Conservation (phyloP, 2,113 vertebrate species). For the Oreochromis aureus region DNA sequence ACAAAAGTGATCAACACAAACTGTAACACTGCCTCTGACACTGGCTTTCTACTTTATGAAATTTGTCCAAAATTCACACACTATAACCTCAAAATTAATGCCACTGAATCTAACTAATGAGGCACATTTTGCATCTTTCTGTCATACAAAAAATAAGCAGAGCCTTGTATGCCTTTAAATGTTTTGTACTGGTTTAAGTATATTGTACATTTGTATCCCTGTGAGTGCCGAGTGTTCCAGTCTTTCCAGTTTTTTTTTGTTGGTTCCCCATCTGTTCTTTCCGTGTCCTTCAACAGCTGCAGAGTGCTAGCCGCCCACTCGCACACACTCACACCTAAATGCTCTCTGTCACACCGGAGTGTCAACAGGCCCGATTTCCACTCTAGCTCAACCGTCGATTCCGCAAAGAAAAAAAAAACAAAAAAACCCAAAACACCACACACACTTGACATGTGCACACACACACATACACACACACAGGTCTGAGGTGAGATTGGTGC, state of each 20-base stretch:
- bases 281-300: conserved; percentile 52
- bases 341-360: conserved; percentile 6
- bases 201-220: neutral
- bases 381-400: neutral
- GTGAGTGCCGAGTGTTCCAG: neutral
- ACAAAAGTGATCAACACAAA: neutral
- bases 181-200: neutral
- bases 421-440: neutral
- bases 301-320: conserved; percentile 14
- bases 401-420: neutral
- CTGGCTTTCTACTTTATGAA: neutral
- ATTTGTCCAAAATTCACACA: neutral
- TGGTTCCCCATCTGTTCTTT: conserved; percentile 40
- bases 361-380: conserved; percentile 24
- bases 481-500: neutral
- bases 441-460: neutral
- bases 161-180: neutral
- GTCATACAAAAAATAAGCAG: neutral
- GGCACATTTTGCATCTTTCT: neutral
- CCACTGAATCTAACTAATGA: neutral
- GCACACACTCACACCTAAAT: conserved; percentile 18
- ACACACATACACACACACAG: neutral
- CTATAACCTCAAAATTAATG: neutral
- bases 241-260: neutral
- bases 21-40: neutral